Conservation (phyloP, 2,113 vertebrate genomes). For the Gavialis gangeticus region DNA sequence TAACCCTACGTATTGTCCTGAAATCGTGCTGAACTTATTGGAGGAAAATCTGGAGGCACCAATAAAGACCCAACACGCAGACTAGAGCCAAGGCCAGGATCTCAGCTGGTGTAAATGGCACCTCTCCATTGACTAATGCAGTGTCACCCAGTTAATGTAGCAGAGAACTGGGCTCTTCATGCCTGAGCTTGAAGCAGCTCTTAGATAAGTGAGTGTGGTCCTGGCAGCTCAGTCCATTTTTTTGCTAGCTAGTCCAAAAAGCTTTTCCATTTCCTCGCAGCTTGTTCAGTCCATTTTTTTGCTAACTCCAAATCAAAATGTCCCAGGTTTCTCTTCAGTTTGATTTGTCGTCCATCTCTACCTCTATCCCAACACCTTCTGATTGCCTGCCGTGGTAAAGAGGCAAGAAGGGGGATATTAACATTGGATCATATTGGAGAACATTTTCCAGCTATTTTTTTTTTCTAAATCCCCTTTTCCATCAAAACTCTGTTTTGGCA, state of each 20-base stretch:
- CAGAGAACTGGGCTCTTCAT: background rate
- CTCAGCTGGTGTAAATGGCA: background rate
- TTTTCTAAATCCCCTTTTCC: slow-evolving; percentile 25
- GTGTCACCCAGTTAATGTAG: background rate
- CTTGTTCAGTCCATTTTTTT: slow-evolving; percentile 15
- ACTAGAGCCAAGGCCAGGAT: background rate
- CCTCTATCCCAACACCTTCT: background rate
- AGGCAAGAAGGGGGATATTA: background rate
- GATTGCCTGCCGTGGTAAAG: background rate
- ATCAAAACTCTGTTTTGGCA: slow-evolving; percentile 64
- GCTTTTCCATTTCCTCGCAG: background rate
- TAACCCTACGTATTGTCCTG: background rate
- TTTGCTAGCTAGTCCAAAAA: background rate
- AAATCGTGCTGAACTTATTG: background rate
- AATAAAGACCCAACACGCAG: background rate
- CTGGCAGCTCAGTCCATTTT: background rate
- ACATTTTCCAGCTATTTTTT: too few relatives aligned
- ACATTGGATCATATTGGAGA: too few relatives aligned
- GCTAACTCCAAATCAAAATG: slow-evolving; percentile 39
- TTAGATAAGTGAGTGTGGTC: background rate
- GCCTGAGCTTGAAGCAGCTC: background rate
- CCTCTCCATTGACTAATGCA: background rate
- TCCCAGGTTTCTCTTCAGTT: slow-evolving; percentile 40
- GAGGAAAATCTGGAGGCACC: background rate
- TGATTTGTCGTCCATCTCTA: slow-evolving; percentile 47